Evolutionary conservation across 1,140 invertebrate genomes (phyloP).

Genomic region (Palaemon carinicauda): DNA sequence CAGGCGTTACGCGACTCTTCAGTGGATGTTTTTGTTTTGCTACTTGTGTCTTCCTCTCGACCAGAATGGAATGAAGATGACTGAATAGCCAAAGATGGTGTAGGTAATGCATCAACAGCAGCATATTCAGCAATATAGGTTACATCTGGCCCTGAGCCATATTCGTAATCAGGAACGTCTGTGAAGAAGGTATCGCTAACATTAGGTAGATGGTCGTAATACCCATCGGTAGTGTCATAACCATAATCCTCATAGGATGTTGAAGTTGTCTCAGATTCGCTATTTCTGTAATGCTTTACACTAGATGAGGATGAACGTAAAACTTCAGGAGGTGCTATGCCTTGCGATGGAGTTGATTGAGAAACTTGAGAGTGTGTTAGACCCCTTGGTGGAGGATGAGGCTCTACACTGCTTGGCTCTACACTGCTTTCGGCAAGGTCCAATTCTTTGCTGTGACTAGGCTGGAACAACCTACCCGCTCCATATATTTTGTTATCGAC

Average conservation of each 20-base stretch:
- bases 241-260: background rate
- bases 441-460: background rate
- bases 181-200: background rate
- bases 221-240: background rate
- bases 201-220: background rate
- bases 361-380: too few species aligned
- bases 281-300: too few species aligned
- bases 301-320: too few species aligned
- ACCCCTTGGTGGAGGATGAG: too few species aligned
- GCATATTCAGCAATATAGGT: conserved; percentile 27
- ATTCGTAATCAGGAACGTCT: conserved; percentile 29
- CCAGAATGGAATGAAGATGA: background rate
- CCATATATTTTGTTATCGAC: conserved; percentile 41
- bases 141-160: background rate
- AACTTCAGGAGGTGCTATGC: too few species aligned
- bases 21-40: background rate
- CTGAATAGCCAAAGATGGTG: background rate
- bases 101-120: background rate
- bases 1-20: background rate
- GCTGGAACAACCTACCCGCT: conserved; percentile 13
- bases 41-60: background rate
- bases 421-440: too few species aligned
- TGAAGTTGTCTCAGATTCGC: background rate
- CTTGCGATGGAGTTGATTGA: too few species aligned
- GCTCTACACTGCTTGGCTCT: too few species aligned